phyloP scores from a whole-genome alignment of 2,888 invertebrate species.

The Gymnoscelis rufifasciata region DNA sequence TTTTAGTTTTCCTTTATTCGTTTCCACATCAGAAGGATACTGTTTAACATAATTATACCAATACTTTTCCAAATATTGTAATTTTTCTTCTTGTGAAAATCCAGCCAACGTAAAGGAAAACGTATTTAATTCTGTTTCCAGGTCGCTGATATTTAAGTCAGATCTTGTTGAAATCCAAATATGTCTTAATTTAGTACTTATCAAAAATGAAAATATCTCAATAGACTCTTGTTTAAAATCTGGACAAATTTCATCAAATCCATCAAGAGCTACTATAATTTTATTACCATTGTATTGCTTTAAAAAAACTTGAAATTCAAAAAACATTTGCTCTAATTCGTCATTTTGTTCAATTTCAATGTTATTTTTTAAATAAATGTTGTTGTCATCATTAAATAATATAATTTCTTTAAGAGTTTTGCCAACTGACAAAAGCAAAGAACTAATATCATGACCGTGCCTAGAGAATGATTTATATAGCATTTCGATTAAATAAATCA shows the following conservation, averaged over 20 bases:
- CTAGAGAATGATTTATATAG: slow-evolving; percentile 5
- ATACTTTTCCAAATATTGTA: slow-evolving; percentile 10
- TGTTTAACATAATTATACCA: not conserved
- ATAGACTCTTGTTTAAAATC: slow-evolving; percentile 12
- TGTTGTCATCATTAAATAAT: no score
- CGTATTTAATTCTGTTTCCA: slow-evolving; percentile 25
- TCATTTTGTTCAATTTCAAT: not conserved
- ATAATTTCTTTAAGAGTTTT: not conserved
- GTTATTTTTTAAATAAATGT: not conserved
- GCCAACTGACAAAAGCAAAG: not conserved
- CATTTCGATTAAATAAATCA: slow-evolving; percentile 1
- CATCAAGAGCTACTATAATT: slow-evolving; percentile 4
- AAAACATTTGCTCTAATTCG: not conserved
- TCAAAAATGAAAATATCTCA: slow-evolving; percentile 18
- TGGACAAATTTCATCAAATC: slow-evolving; percentile 10
- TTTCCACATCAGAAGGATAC: not conserved
- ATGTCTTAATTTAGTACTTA: not conserved
- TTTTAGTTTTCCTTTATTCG: not conserved
- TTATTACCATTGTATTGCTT: slow-evolving; percentile 2
- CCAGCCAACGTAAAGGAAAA: slow-evolving; percentile 26
- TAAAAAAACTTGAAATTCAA: slow-evolving; percentile 7
- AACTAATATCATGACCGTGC: not conserved
- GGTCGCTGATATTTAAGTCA: slow-evolving; percentile 13
- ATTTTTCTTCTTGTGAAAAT: slow-evolving; percentile 19
- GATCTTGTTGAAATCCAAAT: slow-evolving; percentile 30